Evolutionary conservation across 2,888 invertebrate genomes (phyloP), one percentile per base, ranked within the genome.

Genomic region (Neoaliturus tenellus): DNA sequence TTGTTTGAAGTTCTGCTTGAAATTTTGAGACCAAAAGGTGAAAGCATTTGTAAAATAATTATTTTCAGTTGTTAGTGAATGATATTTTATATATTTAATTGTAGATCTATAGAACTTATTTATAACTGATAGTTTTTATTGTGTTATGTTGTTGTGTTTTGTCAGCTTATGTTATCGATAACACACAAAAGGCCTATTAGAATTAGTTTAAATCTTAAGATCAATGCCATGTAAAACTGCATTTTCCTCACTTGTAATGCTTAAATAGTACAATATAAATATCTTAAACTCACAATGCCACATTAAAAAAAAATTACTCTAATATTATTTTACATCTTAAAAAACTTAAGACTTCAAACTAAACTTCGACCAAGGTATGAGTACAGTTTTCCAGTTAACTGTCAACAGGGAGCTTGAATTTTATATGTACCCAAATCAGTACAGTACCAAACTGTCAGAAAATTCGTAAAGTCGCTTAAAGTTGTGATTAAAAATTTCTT

Each of bases 21-120:
- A 51, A 51, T 20, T 51, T 51, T 51, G 51, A 51, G 62, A 62
- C 62, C 62, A 62, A 62, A 62, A 62, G 62, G 28, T 62, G 17
- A 55, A 62, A 62, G 62, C 62, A 62, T 62, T 62, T 62, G 20
- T 23, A 55, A 17, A 62, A 31, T 28, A 62, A 62, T 62, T 62
- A 62, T 31, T 62, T 62, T 25, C 14, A 31, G 62, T 31, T 62
- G 31, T 62, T 23, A 23, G 55, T 55, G 28, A 31, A 28, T 51
- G 23, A 55, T 55, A 55, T 55, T 55, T 20, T 5, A 55, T 55
- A 55, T 20, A 23, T 55, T 20, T 55, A 25, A 55, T 8, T 28
- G 62, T 62, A 28, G 31, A 62, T 62, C 62, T 62, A 28, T 62
- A 14, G 14, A 12, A 62, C 3, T 28, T 28, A 62, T 62, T 62